Percentiles rank a stretch among this genome's conserved stretches.
Conservation (phyloP, 2,888 invertebrate species). For the Cheilosia soror region DNA sequence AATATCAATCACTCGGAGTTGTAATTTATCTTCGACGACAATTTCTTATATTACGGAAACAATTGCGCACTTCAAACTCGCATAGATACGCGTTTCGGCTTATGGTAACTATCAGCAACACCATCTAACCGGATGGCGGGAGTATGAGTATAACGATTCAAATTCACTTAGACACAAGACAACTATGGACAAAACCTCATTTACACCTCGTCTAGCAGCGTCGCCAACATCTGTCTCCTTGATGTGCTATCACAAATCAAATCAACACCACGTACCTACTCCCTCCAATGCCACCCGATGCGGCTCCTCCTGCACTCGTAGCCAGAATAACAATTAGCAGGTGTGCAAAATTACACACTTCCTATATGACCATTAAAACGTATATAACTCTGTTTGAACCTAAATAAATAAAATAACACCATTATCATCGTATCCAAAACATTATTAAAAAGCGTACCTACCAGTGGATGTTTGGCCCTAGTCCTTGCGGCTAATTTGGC, state of each 20-base stretch:
- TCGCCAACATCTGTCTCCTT: slow-evolving; percentile 31
- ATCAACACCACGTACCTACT: slow-evolving; percentile 40
- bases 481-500: slow-evolving; percentile 20
- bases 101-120: neutral
- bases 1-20: neutral
- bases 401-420: slow-evolving; percentile 55
- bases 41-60: slow-evolving; percentile 23
- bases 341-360: slow-evolving; percentile 28
- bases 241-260: slow-evolving; percentile 34
- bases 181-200: neutral
- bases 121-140: slow-evolving; percentile 19
- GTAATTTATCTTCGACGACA: slow-evolving; percentile 2
- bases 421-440: slow-evolving; percentile 32
- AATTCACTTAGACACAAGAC: neutral
- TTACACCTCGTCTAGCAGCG: slow-evolving; percentile 19
- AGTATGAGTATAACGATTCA: slow-evolving; percentile 9
- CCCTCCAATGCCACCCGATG: neutral
- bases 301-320: slow-evolving; percentile 13
- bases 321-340: slow-evolving; percentile 51
- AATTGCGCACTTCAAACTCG: slow-evolving; percentile 11
- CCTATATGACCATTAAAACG: slow-evolving; percentile 22
- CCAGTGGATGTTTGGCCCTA: neutral
- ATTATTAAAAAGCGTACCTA: slow-evolving; percentile 37
- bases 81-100: neutral
- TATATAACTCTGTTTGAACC: slow-evolving; percentile 47